Base-by-base conservation (phyloP, 2,113 vertebrate species). In the Baryphthengus martii region DNA sequence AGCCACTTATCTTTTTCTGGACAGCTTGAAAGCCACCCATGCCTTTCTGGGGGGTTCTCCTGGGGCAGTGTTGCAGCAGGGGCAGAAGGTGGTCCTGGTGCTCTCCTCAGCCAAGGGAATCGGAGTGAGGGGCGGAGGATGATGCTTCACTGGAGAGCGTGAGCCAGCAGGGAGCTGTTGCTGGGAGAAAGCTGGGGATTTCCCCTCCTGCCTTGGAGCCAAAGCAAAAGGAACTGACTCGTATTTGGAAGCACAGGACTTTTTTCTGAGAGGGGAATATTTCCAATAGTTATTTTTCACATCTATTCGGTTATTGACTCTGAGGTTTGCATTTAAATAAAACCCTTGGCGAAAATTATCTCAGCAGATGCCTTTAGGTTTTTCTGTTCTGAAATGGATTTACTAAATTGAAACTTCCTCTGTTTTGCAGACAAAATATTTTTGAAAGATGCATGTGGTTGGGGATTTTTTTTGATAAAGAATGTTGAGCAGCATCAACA, bases 41-140 rank as follows among this genome's bases (percentile, higher is more conserved):
- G 73, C 73, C 52, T 63, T 23, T 5, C 24, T 8, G 7, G n/a
- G 12, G 26, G 3, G 6, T 37, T 74, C 42, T 80, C 7, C 31
- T 3, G 1, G 49, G 44, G n/a, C 1, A 0, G 12, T 10, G 35
- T 2, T 2, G 4, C 62, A 49, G 85, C 73, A 25, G 35, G 61
- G 28, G 20, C 87, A 80, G 56, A 44, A 72, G 26, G 1, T 9
- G 8, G 61, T 15, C 49, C 29, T 0, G 0, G 24, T 0, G 3
- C 61, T 35, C 25, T 10, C 24, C 75, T 33, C 2, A 0, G 5
- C 68, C 17, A 0, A 10, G 42, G 23, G n/a, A 16, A 6, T 10
- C 0, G 1, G 24, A 49, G 33, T 0, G 7, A 67, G 71, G 15
- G 58, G 31, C 53, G 28, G 28, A 24, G 56, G 17, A 81, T 19